These are phyloP conservation scores for Archilochus colubris DNA, from an alignment of 2,113 vertebrate genomes.

Conservation along the genomic window DNA sequence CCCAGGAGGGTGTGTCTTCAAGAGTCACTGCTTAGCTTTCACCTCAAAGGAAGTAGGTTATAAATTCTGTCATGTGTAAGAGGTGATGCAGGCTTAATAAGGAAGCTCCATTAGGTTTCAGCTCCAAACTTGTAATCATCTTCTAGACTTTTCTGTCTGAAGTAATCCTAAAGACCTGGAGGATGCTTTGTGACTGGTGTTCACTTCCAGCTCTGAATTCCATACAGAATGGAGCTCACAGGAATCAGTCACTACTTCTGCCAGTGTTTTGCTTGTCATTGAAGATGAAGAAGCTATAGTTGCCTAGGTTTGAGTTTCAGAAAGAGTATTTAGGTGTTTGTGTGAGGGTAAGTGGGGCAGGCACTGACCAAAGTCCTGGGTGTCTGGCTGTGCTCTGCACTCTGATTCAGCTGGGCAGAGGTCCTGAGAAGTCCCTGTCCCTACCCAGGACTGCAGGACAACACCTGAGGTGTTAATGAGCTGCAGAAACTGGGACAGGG, in stretches of 20 bases:
- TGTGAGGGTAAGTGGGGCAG: not conserved
- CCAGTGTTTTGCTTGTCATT: not conserved
- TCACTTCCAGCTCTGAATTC: not conserved
- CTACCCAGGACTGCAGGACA: rapidly evolving
- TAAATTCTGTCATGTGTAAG: not conserved
- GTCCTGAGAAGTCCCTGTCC: rapidly evolving
- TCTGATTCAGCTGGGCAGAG: not conserved
- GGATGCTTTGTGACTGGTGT: not conserved
- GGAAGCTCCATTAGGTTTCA: not conserved
- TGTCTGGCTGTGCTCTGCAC: not conserved
- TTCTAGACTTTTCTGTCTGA: not conserved
- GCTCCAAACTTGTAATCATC: not conserved
- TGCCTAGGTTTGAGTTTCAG: not conserved
- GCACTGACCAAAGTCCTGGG: not conserved
- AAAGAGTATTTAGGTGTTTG: not conserved
- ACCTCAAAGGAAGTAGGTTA: not conserved
- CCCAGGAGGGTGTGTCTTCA: not conserved
- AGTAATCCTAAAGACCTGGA: not conserved
- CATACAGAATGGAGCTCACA: not conserved
- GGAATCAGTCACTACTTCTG: not conserved
- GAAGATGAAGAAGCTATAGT: not conserved
- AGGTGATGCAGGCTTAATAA: not conserved
- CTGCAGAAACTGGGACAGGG: not conserved
- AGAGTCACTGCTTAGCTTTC: not conserved
- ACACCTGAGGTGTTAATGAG: not conserved